Evolutionary conservation across 2,888 invertebrate species (phyloP), one percentile per base, ranked within the genome.

Genomic region (Leptogaster cylindrica): DNA sequence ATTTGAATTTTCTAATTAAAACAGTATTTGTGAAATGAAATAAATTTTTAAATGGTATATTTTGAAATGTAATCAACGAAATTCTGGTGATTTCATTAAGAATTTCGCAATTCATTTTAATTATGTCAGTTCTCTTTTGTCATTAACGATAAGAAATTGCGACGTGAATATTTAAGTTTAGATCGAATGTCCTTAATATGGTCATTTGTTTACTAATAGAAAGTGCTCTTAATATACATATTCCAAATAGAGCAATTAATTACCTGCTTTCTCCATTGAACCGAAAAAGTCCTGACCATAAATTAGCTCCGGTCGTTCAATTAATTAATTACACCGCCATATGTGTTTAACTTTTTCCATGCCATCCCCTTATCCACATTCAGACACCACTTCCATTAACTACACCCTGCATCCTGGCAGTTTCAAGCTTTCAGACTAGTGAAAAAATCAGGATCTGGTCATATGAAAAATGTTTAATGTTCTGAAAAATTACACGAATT

Each of bases 401-500:
- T 39, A 20, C 58, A 23, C 28, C 10, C 16, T 50, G 50, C 27
- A 50, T 25, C 27, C 50, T 2, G 18, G 20, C 10, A 25, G 46
- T n/a, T n/a, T n/a, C n/a, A 36, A 18, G 31, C 33, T 31, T 16
- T 16, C 16, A 51, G n/a, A 16, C 27, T 16, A 27, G 16, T 25
- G 25, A 39, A 58, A 39, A 27, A 25, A 39, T 27, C 41, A 36
- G 12, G 16, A 23, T 14, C 41, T 10, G 39, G 14, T 41, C 39
- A 58, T 58, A 58, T 66, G 66, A 66, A 69, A 64, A 66, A 64
- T 69, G 69, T 69, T 69, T 63, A 69, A 69, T 69, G 69, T 69
- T 23, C 66, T 69, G 69, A 69, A 69, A 69, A 69, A 69, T 69
- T 66, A 61, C 55, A 68, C 52, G 48, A 50, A 68, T 65, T 68